These are phyloP conservation scores for Hippopotamus amphibius DNA, from an alignment of 2,113 vertebrate species.

Conservation along the genomic window DNA sequence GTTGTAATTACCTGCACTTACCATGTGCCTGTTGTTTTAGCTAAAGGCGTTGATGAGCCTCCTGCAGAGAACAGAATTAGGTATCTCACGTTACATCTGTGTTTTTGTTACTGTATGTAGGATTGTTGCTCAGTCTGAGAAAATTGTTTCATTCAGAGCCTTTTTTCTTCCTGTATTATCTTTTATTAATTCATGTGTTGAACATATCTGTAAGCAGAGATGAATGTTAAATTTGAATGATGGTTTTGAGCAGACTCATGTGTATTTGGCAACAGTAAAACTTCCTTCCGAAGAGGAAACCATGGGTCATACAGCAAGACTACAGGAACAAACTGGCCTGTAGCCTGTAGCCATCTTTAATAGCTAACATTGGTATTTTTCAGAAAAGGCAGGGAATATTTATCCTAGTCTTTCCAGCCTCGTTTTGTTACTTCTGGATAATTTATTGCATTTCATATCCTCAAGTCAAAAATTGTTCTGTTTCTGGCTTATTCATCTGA, in stretches of 20 bases:
- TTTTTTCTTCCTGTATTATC: background rate
- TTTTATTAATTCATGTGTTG: background rate
- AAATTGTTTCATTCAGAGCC: constrained; percentile 18
- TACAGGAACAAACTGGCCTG: background rate
- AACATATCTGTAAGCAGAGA: background rate
- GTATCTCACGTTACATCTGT: background rate
- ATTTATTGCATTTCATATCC: background rate
- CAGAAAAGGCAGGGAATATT: constrained; percentile 5
- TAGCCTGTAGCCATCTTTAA: background rate
- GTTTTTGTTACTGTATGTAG: background rate
- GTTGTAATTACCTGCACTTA: background rate
- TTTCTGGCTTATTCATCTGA: background rate
- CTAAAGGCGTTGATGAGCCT: background rate
- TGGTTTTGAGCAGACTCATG: background rate
- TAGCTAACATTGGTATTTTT: background rate
- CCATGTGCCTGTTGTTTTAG: background rate
- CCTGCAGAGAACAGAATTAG: constrained; percentile 16
- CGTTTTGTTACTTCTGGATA: background rate
- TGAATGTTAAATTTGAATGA: background rate
- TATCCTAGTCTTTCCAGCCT: background rate
- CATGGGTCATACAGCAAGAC: background rate
- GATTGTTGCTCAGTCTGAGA: background rate
- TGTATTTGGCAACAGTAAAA: background rate
- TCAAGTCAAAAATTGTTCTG: background rate
- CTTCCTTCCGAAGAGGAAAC: background rate